These are phyloP conservation scores for Adineta ricciae DNA, from an alignment of 2,888 invertebrate species.

Conservation along the genomic window DNA sequence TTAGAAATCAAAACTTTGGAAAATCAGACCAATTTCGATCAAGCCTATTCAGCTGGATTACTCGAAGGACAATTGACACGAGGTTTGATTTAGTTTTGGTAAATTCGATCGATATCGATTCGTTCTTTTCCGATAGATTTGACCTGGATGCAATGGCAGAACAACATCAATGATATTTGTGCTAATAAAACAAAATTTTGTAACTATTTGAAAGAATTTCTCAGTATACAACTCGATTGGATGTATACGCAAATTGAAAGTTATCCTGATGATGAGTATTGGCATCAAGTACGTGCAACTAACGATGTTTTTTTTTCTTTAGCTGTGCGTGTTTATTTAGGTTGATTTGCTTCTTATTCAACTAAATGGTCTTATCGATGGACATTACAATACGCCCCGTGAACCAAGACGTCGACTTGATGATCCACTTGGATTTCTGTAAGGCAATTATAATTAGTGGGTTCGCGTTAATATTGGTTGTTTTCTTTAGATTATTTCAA, in stretches of 20 bases:
- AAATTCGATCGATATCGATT: not conserved
- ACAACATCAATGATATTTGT: constrained; percentile 60
- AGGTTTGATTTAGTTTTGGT: constrained; percentile 57
- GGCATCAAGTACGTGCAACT: constrained; percentile 63
- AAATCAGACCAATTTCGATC: constrained; percentile 65
- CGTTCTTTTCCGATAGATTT: not conserved
- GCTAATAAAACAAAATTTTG: constrained; percentile 55
- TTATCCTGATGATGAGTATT: constrained; percentile 59
- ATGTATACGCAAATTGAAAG: constrained; percentile 57
- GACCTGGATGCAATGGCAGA: constrained; percentile 61
- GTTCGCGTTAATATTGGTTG: no score
- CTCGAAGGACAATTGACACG: constrained; percentile 68
- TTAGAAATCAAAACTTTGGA: constrained; percentile 68
- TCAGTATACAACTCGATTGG: constrained; percentile 59
- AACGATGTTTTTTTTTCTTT: constrained; percentile 19
- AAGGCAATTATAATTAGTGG: no score
- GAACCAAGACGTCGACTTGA: constrained; percentile 30
- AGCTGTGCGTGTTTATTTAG: constrained; percentile 39
- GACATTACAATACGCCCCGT: constrained; percentile 55
- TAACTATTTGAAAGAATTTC: constrained; percentile 58
- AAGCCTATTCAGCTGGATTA: constrained; percentile 74
- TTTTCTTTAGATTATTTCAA: constrained; percentile 62
- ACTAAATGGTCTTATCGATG: constrained; percentile 66
- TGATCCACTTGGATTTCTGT: not conserved
- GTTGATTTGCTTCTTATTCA: constrained; percentile 64